phyloP scores from a whole-genome alignment of 2,888 invertebrate species.

The Lasioglossum figueresi region DNA sequence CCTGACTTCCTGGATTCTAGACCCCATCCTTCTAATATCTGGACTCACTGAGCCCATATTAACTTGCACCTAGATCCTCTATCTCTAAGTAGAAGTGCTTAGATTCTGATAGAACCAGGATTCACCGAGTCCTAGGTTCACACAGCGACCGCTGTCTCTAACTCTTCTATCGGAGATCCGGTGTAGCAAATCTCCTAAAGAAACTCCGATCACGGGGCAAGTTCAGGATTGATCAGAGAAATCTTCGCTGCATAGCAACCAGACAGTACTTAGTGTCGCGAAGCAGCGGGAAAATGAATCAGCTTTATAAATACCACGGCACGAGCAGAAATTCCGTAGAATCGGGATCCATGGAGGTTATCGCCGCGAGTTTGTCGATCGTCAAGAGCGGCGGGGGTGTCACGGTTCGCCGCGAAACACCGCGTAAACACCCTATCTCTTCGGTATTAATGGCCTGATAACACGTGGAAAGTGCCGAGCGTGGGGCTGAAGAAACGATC shows the following conservation, averaged over 20 bases:
- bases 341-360: slow-evolving; percentile 53
- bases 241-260: slow-evolving; percentile 52
- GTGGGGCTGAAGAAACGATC: neutral
- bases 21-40: neutral
- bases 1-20: too few relatives aligned
- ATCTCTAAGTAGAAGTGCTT: neutral
- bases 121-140: neutral
- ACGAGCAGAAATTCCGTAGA: slow-evolving; percentile 40
- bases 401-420: slow-evolving; percentile 77
- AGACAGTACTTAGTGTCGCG: slow-evolving; percentile 39
- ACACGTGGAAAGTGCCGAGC: slow-evolving; percentile 53
- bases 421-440: slow-evolving; percentile 80
- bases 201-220: neutral
- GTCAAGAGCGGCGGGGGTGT: slow-evolving; percentile 54
- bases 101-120: neutral
- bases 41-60: neutral
- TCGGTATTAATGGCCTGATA: slow-evolving; percentile 66
- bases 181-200: neutral
- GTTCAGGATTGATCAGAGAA: neutral
- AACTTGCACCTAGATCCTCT: neutral
- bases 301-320: slow-evolving; percentile 54
- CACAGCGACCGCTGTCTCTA: neutral
- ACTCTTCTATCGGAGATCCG: neutral
- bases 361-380: slow-evolving; percentile 38
- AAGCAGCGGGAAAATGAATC: slow-evolving; percentile 41